Base-by-base conservation (phyloP, 2,888 invertebrate species). In the Phyllotreta cruciferae region DNA sequence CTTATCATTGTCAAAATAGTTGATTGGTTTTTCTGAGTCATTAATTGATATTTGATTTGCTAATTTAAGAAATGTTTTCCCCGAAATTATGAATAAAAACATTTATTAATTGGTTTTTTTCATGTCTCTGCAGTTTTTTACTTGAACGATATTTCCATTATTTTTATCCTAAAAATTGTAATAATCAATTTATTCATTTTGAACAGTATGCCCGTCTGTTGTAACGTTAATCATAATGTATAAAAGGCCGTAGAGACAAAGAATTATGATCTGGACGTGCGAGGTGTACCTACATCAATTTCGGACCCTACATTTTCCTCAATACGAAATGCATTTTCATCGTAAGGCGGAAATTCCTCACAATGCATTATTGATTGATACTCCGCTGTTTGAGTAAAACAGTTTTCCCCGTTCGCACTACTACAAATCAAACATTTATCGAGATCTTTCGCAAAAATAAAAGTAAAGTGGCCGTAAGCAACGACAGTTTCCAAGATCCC, bases 331-430 rank as follows among this genome's bases (percentile, higher is more conserved):
- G 49, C 47, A 58, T 58, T 50, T 50, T 41, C 39, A 49, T 49
- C n/a, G 14, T 6, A 14, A 57, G n/a, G 7, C 8, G n/a, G 14
- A 37, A 52, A 11, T 34, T 52, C 24, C 53, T 42, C 37, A 54
- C 57, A 57, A 34, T 63, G 47, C 58, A 47, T 54, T 58, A 63
- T 63, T 42, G 63, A 63, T 63, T 58, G 58, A 58, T 58, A 54
- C 41, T 57, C 49, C 11, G 38, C 42, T 50, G 24, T 41, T 36
- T 42, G 35, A 45, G 38, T 53, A 44, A 53, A 56, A 61, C 54
- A 62, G 44, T 57, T 64, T 64, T 56, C 54, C 35, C 14, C 53
- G 36, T 62, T 57, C 58, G 45, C 47, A 63, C 47, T 54, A 34
- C 54, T 44, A 39, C 53, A 56, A 62, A 42, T 65, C 52, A 39